Conservation (phyloP, 2,113 vertebrate genomes). For the Prionailurus viverrinus region DNA sequence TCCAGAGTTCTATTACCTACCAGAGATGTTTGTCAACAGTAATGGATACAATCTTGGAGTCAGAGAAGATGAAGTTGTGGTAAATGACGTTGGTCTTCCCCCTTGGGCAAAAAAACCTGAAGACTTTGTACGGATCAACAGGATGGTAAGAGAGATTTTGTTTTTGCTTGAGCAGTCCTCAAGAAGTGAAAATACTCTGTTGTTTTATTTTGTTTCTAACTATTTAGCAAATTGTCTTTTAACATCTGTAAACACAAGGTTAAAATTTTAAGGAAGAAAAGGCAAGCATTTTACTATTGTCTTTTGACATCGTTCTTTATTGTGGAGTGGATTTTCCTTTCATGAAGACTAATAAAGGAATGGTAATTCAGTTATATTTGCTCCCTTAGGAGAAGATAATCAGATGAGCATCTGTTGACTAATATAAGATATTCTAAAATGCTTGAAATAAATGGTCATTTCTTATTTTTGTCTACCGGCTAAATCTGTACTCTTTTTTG, state of each 20-base stretch:
- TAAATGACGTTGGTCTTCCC: constrained; percentile 96
- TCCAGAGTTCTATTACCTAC: constrained; percentile 99
- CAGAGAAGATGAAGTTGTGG: constrained; percentile 92
- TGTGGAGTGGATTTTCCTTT: constrained; percentile 63
- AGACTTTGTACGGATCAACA: constrained; percentile 97
- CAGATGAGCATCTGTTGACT: constrained; percentile 19
- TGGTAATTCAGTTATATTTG: constrained; percentile 63
- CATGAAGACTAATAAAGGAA: background rate
- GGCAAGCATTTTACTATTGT: background rate
- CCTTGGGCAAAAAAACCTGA: constrained; percentile 98
- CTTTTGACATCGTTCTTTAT: constrained; percentile 30
- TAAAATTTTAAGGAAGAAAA: constrained; percentile 49
- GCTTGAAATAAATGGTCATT: constrained; percentile 23
- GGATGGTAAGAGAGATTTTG: constrained; percentile 92
- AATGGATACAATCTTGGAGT: constrained; percentile 95
- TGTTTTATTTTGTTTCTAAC: constrained; percentile 30
- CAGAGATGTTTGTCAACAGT: constrained; percentile 99
- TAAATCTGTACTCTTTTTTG: background rate
- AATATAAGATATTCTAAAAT: background rate
- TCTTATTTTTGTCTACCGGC: constrained; percentile 32
- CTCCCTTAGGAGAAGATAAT: constrained; percentile 47
- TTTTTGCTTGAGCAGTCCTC: constrained; percentile 16
- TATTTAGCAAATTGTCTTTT: constrained; percentile 58
- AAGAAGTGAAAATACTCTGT: background rate
- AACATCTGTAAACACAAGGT: constrained; percentile 18